These are phyloP conservation scores for Cryptoblepharus egeriae DNA, from an alignment of 2,797 vertebrate species.

Conservation along the genomic window DNA sequence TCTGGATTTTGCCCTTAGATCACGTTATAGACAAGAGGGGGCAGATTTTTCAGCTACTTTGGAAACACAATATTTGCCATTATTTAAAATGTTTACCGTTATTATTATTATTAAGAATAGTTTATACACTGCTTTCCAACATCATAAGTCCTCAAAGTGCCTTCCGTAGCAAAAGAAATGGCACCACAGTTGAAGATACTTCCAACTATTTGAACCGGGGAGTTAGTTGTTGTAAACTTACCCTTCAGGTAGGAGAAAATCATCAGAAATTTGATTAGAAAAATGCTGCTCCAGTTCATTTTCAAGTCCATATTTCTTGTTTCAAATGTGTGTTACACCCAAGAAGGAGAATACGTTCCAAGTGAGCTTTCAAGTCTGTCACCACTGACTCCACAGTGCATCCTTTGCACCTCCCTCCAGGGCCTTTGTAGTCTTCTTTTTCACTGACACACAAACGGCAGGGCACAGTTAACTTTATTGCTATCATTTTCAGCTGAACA, in stretches of 20 bases:
- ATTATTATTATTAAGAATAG: too few relatives aligned
- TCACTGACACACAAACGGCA: slow-evolving; percentile 22
- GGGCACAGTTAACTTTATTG: rapidly evolving
- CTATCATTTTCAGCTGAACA: not conserved
- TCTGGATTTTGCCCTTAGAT: too few relatives aligned
- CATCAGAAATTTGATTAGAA: slow-evolving; percentile 59
- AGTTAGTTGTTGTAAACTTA: slow-evolving; percentile 54
- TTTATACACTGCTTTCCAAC: too few relatives aligned
- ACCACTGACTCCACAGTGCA: not conserved
- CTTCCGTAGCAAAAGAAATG: too few relatives aligned
- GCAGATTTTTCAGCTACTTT: not conserved
- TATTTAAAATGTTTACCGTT: slow-evolving; percentile 18
- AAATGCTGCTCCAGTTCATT: slow-evolving; percentile 62
- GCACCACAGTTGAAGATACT: not conserved
- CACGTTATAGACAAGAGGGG: too few relatives aligned
- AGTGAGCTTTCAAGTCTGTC: not conserved
- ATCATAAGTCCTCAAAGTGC: too few relatives aligned
- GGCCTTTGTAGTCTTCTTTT: slow-evolving; percentile 26
- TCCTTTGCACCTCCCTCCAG: slow-evolving; percentile 27
- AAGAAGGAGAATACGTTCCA: slow-evolving; percentile 13
- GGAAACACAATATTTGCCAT: not conserved
- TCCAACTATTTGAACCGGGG: not conserved
- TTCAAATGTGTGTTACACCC: slow-evolving; percentile 23
- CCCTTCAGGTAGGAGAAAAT: slow-evolving; percentile 62
- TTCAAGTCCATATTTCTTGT: slow-evolving; percentile 44